Base-by-base conservation (phyloP, 2,797 vertebrate genomes). In the Taeniopygia guttata region DNA sequence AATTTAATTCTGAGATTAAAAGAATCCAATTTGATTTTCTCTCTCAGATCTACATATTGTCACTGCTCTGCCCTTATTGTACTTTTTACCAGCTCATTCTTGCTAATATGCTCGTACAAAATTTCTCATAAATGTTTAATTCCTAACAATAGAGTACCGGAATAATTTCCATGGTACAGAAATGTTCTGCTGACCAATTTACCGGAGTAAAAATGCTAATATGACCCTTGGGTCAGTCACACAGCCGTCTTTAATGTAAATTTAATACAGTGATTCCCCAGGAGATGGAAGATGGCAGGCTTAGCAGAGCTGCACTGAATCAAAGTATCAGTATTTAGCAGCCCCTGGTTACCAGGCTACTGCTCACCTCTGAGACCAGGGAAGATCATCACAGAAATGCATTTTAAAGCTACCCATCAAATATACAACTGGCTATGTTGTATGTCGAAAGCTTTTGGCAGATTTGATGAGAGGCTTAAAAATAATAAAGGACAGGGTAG, bases 101-200 rank as follows among this genome's bases (percentile, higher is more conserved):
- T 94, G 84, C 67, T 93, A 91, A 92, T 88, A 84, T 30, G 66
- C 72, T 94, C 10, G 64, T 95, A 95, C 88, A 90, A 95, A 96
- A 96, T 95, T 89, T 89, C 83, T 94, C 89, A 95, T 96, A 84
- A 94, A 95, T 95, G 86, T 96, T 97, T 96, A 91, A 96, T 95
- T 95, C 89, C 32, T 75, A 84, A 89, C 96, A 96, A 80, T 84
- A 67, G 90, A 96, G 62, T 79, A 92, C 77, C 5, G 8, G 83
- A 90, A 96, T 91, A 90, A 96, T 96, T 91, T 94, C 84, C 82
- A 58, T 29, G 87, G 67, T 82, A 73, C 90, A 87, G 63, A 91
- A 97, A 80, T 86, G 90, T 95, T 97, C 72, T 29, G 85, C 95
- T 95, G 95, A 96, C 84, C 96, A 96, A 79, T 45, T 93, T 96